phyloP scores from a whole-genome alignment of 2,797 vertebrate species.

The Enteromius paludinosus region DNA sequence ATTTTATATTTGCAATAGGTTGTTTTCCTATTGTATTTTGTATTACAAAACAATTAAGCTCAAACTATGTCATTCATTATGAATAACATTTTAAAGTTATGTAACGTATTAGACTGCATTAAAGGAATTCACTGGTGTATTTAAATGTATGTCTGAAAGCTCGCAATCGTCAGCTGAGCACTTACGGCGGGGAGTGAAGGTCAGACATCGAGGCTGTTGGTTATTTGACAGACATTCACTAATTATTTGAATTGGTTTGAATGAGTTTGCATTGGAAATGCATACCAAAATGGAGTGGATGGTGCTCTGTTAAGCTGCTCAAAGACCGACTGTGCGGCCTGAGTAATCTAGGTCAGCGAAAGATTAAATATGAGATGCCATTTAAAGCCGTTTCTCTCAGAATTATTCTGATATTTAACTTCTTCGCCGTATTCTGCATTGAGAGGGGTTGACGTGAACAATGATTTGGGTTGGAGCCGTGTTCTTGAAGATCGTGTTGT shows the following conservation, averaged over 20 bases:
- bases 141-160: slow-evolving; percentile 8
- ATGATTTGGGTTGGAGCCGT: slow-evolving; percentile 8
- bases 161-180: not conserved
- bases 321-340: slow-evolving; percentile 9
- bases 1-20: not conserved
- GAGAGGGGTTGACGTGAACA: slow-evolving; percentile 15
- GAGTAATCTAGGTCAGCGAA: slow-evolving; percentile 35
- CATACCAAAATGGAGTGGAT: slow-evolving; percentile 10
- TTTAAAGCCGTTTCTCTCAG: slow-evolving; percentile 25
- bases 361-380: slow-evolving; percentile 43
- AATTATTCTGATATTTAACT: slow-evolving; percentile 43
- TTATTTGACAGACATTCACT: slow-evolving; percentile 19
- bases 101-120: not conserved
- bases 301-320: slow-evolving; percentile 10
- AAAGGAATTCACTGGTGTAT: not conserved
- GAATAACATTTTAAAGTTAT: not conserved
- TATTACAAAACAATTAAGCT: not conserved
- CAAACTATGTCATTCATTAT: not conserved
- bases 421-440: slow-evolving; percentile 6
- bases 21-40: not conserved
- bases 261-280: slow-evolving; percentile 36
- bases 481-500: slow-evolving; percentile 45
- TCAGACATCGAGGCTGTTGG: slow-evolving; percentile 26
- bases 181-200: not conserved
- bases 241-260: slow-evolving; percentile 42